A percentile compares a stretch with the other conserved stretches of the same genome.
These are phyloP conservation scores for Drosophila algonquin DNA, from an alignment of 2,888 invertebrate genomes.

Conservation along the genomic window DNA sequence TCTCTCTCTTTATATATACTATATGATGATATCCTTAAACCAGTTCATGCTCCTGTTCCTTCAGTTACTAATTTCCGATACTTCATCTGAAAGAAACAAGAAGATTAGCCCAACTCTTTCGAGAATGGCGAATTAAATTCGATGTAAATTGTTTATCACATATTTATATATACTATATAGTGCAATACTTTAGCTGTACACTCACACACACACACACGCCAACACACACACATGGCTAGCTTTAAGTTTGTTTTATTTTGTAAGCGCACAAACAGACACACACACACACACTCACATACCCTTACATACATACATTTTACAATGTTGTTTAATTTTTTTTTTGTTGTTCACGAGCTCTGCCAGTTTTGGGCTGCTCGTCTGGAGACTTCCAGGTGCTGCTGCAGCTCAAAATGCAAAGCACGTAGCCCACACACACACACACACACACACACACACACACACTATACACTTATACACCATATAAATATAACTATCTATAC, in stretches of 20 bases:
- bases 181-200: constrained; percentile 73
- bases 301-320: constrained; percentile 27
- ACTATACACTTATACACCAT: constrained; percentile 24
- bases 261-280: constrained; percentile 41
- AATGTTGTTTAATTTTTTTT: constrained; percentile 50
- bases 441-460: constrained; percentile 6
- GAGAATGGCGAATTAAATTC: constrained; percentile 31
- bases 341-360: constrained; percentile 49
- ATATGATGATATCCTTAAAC: constrained; percentile 3
- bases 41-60: constrained; percentile 34
- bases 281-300: constrained; percentile 34
- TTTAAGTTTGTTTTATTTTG: constrained; percentile 67
- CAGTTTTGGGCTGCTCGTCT: constrained; percentile 51
- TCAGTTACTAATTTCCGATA: constrained; percentile 33
- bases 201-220: constrained; percentile 32
- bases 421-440: constrained; percentile 46
- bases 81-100: neutral
- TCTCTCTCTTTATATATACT: neutral
- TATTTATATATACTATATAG: constrained; percentile 60
- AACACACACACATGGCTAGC: constrained; percentile 49
- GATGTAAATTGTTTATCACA: constrained; percentile 71
- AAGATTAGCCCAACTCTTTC: constrained; percentile 5
- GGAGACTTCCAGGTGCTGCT: constrained; percentile 63
- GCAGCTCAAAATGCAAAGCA: constrained; percentile 52
- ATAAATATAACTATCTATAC: constrained; percentile 24